A percentile compares a stretch with the other conserved stretches of the same genome.
Evolutionary conservation across 2,888 invertebrate species (phyloP).

Genomic region (Lasioglossum figueresi): DNA sequence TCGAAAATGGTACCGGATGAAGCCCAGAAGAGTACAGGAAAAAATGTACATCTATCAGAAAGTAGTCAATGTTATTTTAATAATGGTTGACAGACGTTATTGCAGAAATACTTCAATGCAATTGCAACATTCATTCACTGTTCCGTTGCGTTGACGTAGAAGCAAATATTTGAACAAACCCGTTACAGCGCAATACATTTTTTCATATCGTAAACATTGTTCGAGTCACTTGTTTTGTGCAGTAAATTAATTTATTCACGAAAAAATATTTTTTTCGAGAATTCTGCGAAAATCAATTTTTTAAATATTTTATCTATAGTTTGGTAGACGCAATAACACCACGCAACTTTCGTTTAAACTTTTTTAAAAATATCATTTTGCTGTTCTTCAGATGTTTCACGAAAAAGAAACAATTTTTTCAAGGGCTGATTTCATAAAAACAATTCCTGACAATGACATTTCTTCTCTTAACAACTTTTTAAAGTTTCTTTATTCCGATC

Average conservation of each 20-base stretch:
- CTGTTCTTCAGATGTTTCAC: too few relatives aligned
- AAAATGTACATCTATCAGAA: background rate
- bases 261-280: too few relatives aligned
- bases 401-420: too few relatives aligned
- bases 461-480: background rate
- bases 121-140: background rate
- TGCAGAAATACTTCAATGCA: too few relatives aligned
- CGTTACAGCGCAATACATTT: background rate
- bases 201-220: background rate
- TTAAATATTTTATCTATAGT: too few relatives aligned
- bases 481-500: background rate
- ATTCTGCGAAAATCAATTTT: too few relatives aligned
- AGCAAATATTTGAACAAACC: background rate
- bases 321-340: too few relatives aligned
- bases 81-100: background rate
- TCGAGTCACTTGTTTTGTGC: background rate
- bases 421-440: background rate
- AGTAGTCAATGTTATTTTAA: background rate
- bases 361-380: too few relatives aligned
- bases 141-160: background rate
- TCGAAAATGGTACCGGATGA: conserved; percentile 7
- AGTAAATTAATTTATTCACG: too few relatives aligned
- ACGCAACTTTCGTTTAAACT: too few relatives aligned
- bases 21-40: background rate
- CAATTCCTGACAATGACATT: background rate